These are phyloP conservation scores for Oncorhynchus masou DNA, from an alignment of 2,113 vertebrate species.

Conservation along the genomic window DNA sequence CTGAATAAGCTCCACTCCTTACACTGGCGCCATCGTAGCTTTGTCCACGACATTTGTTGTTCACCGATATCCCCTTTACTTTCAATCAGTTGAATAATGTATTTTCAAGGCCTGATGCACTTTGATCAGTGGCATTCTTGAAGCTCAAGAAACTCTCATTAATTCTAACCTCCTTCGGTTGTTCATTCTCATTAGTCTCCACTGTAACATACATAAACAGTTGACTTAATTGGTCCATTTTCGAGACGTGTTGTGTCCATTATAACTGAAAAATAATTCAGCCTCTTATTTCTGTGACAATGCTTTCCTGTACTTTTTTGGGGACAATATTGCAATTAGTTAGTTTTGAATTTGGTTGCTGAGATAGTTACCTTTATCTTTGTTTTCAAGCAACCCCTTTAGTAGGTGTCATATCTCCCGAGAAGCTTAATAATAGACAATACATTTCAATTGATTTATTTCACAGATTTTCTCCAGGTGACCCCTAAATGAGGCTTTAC, in stretches of 20 bases:
- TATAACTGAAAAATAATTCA: conserved; percentile 7
- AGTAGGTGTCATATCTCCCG: background rate
- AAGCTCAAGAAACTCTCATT: conserved; percentile 4
- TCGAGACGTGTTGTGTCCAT: background rate
- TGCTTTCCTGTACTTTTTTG: conserved; percentile 3
- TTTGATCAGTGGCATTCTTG: background rate
- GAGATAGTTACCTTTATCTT: background rate
- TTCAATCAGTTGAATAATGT: conserved; percentile 9
- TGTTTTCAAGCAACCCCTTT: background rate
- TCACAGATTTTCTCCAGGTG: background rate
- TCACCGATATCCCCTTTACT: background rate
- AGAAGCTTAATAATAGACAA: conserved; percentile 6
- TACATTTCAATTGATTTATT: conserved; percentile 1
- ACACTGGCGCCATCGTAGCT: background rate
- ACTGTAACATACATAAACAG: conserved; percentile 2
- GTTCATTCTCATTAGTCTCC: background rate
- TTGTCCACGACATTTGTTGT: background rate
- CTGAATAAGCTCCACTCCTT: background rate
- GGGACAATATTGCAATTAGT: conserved; percentile 4
- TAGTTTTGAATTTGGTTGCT: background rate
- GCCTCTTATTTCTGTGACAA: conserved; percentile 1
- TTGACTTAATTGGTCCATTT: conserved; percentile 7
- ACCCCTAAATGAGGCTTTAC: background rate
- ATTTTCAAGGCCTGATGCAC: background rate
- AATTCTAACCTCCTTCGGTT: background rate